A percentile compares a stretch with the other conserved stretches of the same genome.
Evolutionary conservation across 2,797 vertebrate species (phyloP).

Genomic region (Bucorvus abyssinicus): DNA sequence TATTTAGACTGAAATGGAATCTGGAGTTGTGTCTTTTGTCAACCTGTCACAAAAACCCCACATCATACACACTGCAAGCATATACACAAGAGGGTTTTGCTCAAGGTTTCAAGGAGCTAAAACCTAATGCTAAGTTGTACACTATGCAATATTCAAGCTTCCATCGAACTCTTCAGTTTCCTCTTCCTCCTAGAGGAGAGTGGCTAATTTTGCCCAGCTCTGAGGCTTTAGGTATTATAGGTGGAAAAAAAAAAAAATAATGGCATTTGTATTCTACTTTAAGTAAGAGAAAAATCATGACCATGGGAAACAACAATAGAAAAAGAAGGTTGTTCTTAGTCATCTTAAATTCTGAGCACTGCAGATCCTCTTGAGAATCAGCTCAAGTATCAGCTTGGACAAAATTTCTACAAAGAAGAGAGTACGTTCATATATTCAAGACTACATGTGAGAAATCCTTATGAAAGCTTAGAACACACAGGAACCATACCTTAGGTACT

Average conservation of each 20-base stretch:
- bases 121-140: not conserved
- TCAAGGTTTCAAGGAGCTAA: not conserved
- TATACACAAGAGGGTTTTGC: not conserved
- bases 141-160: not conserved
- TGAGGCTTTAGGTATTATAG: not conserved
- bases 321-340: not conserved
- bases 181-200: not conserved
- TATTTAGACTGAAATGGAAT: not conserved
- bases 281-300: not conserved
- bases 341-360: not conserved
- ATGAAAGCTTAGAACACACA: not conserved
- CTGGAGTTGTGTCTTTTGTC: not conserved
- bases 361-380: not conserved
- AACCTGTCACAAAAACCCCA: not conserved
- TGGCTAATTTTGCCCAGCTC: not conserved
- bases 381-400: not conserved
- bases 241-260: not conserved
- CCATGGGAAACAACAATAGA: not conserved
- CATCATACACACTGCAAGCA: not conserved
- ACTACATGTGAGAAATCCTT: not conserved
- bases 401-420: not conserved
- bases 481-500: slow-evolving; percentile 91
- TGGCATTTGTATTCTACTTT: not conserved
- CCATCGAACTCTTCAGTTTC: not conserved
- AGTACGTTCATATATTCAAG: not conserved